Evolutionary conservation across 2,888 invertebrate genomes (phyloP), one percentile per base, ranked within the genome.

Genomic region (Caenorhabditis parvicauda): DNA sequence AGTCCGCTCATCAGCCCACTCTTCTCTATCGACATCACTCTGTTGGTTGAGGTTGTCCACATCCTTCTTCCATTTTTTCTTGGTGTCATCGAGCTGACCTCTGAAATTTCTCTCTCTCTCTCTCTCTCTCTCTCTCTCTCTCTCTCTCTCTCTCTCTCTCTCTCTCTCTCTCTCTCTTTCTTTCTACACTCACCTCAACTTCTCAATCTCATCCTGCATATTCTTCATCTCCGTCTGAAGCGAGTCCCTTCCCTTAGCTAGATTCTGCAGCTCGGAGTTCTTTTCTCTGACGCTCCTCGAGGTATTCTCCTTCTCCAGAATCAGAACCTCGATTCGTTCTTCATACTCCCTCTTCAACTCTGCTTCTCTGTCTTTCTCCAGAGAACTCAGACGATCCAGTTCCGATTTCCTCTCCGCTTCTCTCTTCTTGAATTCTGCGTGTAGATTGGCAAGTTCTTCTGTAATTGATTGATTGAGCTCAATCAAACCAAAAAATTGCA

Each of bases 351-450:
- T 54, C 21, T 58, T 50, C 35, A 54, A 14, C 28, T 64, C 64
- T 25, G 41, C 28, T 19, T 64, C 62, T 22, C 50, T 62, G 48
- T 53, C 37, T 54, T 51, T 59, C 46, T 64, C 61, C 37, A 38
- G 19, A 32, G 60, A 62, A 19, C 55, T 58, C 32, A 50, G 41
- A 32, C 58, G 47, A 21, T 29, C 3, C 25, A 54, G 1, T 14
- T 64, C 64, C 6, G 60, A 54, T 38, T 64, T 64, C 19, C 54
- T 28, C 21, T 57, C 56, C 28, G 59, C 56, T 25, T 62, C 60
- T 24, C 41, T 42, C 43, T 61, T 56, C 22, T 19, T 48, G 39
- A 56, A 17, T 17, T 60, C 51, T 27, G 50, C 62, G 35, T 59
- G 59, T 57, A 60, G 35, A 24, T 43, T 17, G 17, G 51, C 44